phyloP scores from a whole-genome alignment of 2,888 invertebrate species.

The Sinhomidia bicolor region DNA sequence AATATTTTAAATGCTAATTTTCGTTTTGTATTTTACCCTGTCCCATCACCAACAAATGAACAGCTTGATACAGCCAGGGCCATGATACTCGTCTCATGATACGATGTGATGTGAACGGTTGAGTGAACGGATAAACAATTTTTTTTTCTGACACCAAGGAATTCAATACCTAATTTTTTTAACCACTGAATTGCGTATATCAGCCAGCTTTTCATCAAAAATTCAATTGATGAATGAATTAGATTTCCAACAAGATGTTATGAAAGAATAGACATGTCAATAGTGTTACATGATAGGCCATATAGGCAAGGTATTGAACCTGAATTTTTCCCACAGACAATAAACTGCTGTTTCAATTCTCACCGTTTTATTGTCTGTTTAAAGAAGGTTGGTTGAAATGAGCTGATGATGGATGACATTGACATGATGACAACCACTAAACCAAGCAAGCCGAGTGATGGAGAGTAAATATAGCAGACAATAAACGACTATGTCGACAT shows the following conservation, averaged over 20 bases:
- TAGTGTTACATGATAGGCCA: too few relatives aligned
- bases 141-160: too few relatives aligned
- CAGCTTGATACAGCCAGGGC: slow-evolving; percentile 44
- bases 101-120: too few relatives aligned
- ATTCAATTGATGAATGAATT: too few relatives aligned
- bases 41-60: slow-evolving; percentile 33
- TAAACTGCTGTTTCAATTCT: neutral
- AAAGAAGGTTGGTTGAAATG: neutral
- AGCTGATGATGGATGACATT: neutral
- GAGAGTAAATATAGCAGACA: too few relatives aligned
- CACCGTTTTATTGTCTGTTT: neutral
- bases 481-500: neutral
- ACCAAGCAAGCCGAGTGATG: too few relatives aligned
- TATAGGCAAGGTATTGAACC: too few relatives aligned
- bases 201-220: too few relatives aligned
- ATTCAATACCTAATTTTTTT: neutral
- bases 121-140: too few relatives aligned
- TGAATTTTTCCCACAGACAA: too few relatives aligned
- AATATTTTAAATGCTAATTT: neutral
- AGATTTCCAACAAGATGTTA: too few relatives aligned
- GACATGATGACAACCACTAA: neutral
- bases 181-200: neutral
- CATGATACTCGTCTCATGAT: neutral
- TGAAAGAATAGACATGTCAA: too few relatives aligned
- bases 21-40: slow-evolving; percentile 38